phyloP scores from a whole-genome alignment of 23 tunicate genomes.

The Oikopleura dioica region DNA sequence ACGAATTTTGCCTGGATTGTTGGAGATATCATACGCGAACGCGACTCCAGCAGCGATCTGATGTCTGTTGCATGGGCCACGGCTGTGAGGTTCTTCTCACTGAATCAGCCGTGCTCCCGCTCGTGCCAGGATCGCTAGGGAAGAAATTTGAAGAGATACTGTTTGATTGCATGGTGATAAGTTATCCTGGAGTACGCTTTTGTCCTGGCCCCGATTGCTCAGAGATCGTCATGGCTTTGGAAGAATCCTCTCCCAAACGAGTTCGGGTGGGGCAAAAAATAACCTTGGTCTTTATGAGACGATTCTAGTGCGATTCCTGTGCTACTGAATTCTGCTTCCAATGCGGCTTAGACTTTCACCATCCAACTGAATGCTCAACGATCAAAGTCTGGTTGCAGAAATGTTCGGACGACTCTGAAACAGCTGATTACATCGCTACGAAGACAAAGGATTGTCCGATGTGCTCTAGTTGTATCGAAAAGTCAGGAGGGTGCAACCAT shows the following conservation, averaged over 20 bases:
- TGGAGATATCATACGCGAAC: constrained; percentile 28
- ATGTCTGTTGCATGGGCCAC: constrained; percentile 44
- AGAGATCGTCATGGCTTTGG: constrained; percentile 20
- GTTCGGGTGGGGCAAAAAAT: constrained; percentile 15
- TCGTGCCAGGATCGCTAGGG: constrained; percentile 13
- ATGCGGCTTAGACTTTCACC: constrained; percentile 61
- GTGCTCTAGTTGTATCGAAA: constrained; percentile 65
- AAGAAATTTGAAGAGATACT: constrained; percentile 11
- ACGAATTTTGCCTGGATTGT: constrained; percentile 43
- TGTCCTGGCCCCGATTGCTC: constrained; percentile 73
- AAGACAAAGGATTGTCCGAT: constrained; percentile 81
- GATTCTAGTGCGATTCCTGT: background rate
- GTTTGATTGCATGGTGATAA: constrained; percentile 21
- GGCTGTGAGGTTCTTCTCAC: constrained; percentile 32
- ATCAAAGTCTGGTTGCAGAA: constrained; percentile 50
- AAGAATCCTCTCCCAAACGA: constrained; percentile 37
- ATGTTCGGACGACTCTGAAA: constrained; percentile 88
- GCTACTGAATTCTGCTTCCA: background rate
- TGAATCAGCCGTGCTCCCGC: constrained; percentile 27
- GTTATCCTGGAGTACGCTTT: constrained; percentile 52
- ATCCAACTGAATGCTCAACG: constrained; percentile 53
- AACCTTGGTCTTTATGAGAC: background rate
- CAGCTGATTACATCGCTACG: constrained; percentile 78
- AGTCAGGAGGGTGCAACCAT: constrained; percentile 90
- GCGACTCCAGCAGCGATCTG: constrained; percentile 12